Evolutionary conservation across 2,797 vertebrate genomes (phyloP).

Genomic region (Chanos chanos): DNA sequence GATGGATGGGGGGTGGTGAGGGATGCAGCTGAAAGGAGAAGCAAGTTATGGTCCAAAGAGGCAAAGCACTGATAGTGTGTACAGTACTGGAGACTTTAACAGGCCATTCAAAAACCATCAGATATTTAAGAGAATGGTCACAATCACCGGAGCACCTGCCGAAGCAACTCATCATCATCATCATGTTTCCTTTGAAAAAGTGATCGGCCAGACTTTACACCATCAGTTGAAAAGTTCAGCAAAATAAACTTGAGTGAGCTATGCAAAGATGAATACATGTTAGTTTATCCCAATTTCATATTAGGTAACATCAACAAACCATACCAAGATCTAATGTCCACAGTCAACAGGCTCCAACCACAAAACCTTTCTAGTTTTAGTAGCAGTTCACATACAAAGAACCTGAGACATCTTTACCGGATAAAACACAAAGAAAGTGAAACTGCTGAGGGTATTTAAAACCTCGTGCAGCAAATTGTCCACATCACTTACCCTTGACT

Average conservation of each 20-base stretch:
- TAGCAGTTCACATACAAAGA: slow-evolving; percentile 58
- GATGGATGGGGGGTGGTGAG: no score
- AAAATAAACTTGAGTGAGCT: slow-evolving; percentile 71
- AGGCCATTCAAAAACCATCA: no score
- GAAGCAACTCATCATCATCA: slow-evolving; percentile 70
- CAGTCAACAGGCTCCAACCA: slow-evolving; percentile 70
- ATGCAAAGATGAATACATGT: slow-evolving; percentile 63
- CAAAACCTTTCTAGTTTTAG: slow-evolving; percentile 70
- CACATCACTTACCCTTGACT: slow-evolving; percentile 99
- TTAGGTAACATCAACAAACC: slow-evolving; percentile 67
- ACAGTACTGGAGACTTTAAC: no score
- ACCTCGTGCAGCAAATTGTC: slow-evolving; percentile 94
- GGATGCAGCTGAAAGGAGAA: no score
- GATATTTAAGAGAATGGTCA: slow-evolving; percentile 46
- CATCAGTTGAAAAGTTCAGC: slow-evolving; percentile 73
- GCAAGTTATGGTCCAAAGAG: no score
- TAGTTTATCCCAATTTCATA: slow-evolving; percentile 56
- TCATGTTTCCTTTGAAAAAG: slow-evolving; percentile 66
- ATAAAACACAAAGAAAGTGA: slow-evolving; percentile 77
- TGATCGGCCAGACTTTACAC: slow-evolving; percentile 70
- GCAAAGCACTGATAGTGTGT: no score
- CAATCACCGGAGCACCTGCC: slow-evolving; percentile 58
- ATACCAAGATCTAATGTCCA: slow-evolving; percentile 72
- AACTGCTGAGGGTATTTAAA: slow-evolving; percentile 97
- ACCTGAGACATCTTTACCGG: slow-evolving; percentile 64